Percentiles rank a stretch among this genome's conserved stretches.
Evolutionary conservation across 2,113 vertebrate species (phyloP).

Genomic region (Tetrax tetrax): DNA sequence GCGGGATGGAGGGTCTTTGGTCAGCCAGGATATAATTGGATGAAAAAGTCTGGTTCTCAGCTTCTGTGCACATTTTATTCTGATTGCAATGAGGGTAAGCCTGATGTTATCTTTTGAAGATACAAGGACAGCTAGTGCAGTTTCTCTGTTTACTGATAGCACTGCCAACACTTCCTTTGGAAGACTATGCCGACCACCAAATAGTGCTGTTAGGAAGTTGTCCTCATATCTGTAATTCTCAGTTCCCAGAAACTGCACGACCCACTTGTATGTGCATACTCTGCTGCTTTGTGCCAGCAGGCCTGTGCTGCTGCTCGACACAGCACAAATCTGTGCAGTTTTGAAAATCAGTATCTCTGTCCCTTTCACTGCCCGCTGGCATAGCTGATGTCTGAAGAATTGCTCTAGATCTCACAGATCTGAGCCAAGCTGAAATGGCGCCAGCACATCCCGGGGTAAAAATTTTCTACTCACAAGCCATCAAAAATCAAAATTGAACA

Average conservation of each 20-base stretch:
- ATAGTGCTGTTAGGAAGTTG: neutral
- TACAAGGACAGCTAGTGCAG: neutral
- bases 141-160: neutral
- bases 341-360: neutral
- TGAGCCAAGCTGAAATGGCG: neutral
- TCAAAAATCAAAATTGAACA: neutral
- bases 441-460: neutral
- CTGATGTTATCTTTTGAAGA: neutral
- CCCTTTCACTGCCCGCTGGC: neutral
- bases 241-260: neutral
- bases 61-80: neutral
- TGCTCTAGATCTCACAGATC: neutral
- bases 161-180: neutral
- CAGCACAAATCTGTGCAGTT: neutral
- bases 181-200: neutral
- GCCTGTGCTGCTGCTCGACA: neutral
- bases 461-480: neutral
- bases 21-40: neutral
- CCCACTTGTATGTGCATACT: neutral
- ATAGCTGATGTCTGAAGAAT: neutral
- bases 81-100: neutral
- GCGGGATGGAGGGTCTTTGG: neutral
- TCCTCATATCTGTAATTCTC: neutral
- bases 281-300: neutral
- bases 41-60: neutral